Evolutionary conservation across 1,140 invertebrate genomes (phyloP), one percentile per base, ranked within the genome.

Genomic region (Dolichoris vasculosae): DNA sequence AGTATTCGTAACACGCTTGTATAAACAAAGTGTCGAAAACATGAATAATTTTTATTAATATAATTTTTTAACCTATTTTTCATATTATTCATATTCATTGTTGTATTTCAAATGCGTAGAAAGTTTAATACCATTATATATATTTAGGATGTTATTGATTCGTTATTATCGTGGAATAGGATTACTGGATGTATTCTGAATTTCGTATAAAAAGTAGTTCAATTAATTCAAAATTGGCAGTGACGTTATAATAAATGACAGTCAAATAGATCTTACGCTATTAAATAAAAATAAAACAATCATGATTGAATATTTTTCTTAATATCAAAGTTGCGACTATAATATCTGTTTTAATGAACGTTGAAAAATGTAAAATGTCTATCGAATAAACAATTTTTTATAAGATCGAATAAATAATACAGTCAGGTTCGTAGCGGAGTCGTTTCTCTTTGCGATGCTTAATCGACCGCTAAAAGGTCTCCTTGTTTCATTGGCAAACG

Each of bases 401-500:
- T 11, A 26, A 17, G 67, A 40, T 71, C 67, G 17, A 20, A 35
- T 11, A 40, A 17, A 71, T 71, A 71, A 71, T 71, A 11, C 35
- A 1, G 35, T 35, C 20, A 71, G 9, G 67, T 40, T 23, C 13
- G 40, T 15, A 40, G 67, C 32, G 40, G 67, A 40, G 67, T 15
- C 67, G 67, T 71, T 71, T 71, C 67, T 71, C 67, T 71, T 71
- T 40, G 67, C 67, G 15, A 7, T 35, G 67, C 67, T 71, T 71
- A 71, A 71, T 71, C 35, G 38, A 40, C 0, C 67, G 67, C 67
- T 71, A 40, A 71, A 40, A 71, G 35, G 67, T 40, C 67, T 71
- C 67, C 35, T 71, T 71, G 67, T 71, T 71, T 40, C 67, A 40
- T 40, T 20, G 35, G 38, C 67, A 11, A 23, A 40, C 67, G 20